Percentiles rank a stretch among this genome's conserved stretches.
These are phyloP conservation scores for Orthosia gracilis DNA, from an alignment of 2,888 invertebrate species.

Conservation along the genomic window DNA sequence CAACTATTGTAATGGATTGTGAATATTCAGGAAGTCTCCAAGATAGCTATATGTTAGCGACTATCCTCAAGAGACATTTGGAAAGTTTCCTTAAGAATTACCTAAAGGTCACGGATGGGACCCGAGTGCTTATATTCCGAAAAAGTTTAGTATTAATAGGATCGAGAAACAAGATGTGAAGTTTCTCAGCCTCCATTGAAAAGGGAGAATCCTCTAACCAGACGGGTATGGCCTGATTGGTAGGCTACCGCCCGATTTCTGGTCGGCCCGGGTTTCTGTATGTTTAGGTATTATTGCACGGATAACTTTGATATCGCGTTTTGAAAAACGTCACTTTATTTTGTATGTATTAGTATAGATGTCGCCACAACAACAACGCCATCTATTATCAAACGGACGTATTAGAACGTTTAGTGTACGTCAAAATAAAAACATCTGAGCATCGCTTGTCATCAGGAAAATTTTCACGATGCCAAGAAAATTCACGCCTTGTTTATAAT, in stretches of 20 bases:
- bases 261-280: no score
- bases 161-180: no score
- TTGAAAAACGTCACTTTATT: background rate
- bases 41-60: background rate
- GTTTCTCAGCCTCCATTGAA: background rate
- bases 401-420: background rate
- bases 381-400: conserved; percentile 15
- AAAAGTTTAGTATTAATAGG: no score
- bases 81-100: background rate
- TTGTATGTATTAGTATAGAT: background rate
- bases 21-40: background rate
- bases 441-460: background rate
- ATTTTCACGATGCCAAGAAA: conserved; percentile 39
- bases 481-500: conserved; percentile 19
- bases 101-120: no score
- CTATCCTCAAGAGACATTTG: background rate
- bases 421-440: background rate
- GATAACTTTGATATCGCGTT: no score
- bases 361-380: conserved; percentile 30
- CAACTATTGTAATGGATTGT: background rate
- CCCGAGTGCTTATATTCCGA: no score
- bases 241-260: background rate
- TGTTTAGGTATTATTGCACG: no score
- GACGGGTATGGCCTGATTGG: background rate
- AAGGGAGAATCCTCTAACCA: background rate